These are phyloP conservation scores for Notodonta ziczac DNA, from an alignment of 2,888 invertebrate species.

Conservation along the genomic window DNA sequence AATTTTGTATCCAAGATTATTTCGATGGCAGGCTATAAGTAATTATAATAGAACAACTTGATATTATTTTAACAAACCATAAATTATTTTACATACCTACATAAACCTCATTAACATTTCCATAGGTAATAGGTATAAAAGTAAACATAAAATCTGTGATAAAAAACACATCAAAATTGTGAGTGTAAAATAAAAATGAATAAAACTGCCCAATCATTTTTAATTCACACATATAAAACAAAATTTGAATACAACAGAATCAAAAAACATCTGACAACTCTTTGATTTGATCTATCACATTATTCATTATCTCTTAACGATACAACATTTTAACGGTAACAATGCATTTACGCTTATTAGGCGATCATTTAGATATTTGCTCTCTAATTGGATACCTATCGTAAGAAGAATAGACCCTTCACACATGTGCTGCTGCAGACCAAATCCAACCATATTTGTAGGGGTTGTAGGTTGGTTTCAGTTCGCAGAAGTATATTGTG, in stretches of 20 bases:
- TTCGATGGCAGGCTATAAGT: not conserved
- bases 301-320: constrained; percentile 10
- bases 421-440: no score
- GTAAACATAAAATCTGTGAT: not conserved
- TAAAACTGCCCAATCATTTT: not conserved
- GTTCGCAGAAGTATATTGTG: no score
- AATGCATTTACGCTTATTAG: not conserved
- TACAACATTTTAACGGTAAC: constrained; percentile 5
- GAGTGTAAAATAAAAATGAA: not conserved
- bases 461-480: no score
- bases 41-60: not conserved
- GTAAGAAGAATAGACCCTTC: no score
- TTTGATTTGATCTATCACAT: constrained; percentile 35
- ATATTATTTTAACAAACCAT: not conserved
- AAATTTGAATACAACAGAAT: constrained; percentile 15
- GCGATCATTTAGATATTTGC: not conserved
- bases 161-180: not conserved
- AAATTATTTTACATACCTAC: not conserved
- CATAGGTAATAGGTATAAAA: no score
- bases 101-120: no score
- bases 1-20: not conserved
- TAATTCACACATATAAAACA: constrained; percentile 7
- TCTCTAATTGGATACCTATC: not conserved
- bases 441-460: no score
- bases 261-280: constrained; percentile 20